phyloP scores from a whole-genome alignment of 2,888 invertebrate species.

The Heliconius ethilla region DNA sequence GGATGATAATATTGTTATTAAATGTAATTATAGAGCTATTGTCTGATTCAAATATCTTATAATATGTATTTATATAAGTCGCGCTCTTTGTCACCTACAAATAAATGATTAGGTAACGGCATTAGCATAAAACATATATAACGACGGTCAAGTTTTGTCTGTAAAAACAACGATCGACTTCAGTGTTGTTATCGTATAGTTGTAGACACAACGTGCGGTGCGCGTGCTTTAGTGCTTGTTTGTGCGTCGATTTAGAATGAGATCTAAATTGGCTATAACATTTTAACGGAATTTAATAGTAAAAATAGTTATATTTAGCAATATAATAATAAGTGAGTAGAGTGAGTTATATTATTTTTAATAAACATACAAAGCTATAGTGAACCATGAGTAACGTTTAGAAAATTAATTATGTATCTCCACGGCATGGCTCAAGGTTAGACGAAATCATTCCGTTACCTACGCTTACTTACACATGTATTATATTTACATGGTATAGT shows the following conservation, averaged over 20 bases:
- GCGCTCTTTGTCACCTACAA: slow-evolving; percentile 32
- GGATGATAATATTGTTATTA: slow-evolving; percentile 1
- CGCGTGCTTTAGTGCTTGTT: slow-evolving; percentile 65
- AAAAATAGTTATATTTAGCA: neutral
- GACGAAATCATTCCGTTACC: slow-evolving; percentile 20
- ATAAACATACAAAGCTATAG: neutral
- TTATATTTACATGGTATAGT: neutral
- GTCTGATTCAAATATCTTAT: neutral
- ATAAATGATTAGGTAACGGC: slow-evolving; percentile 41
- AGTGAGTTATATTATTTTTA: neutral
- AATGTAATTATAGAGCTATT: slow-evolving; percentile 1
- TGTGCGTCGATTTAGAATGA: slow-evolving; percentile 53
- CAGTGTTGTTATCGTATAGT: slow-evolving; percentile 49
- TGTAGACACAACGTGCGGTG: slow-evolving; percentile 48
- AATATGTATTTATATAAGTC: slow-evolving; percentile 13
- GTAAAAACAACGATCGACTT: slow-evolving; percentile 41
- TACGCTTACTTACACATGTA: neutral
- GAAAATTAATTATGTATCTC: slow-evolving; percentile 9
- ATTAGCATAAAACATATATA: slow-evolving; percentile 36
- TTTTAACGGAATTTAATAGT: slow-evolving; percentile 23
- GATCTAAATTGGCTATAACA: slow-evolving; percentile 31
- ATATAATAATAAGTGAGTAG: neutral
- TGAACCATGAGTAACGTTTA: neutral
- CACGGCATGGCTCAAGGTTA: slow-evolving; percentile 28
- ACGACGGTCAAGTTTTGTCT: slow-evolving; percentile 42